Base-by-base conservation (phyloP, 2,888 invertebrate genomes). In the Mimachlamys varia region DNA sequence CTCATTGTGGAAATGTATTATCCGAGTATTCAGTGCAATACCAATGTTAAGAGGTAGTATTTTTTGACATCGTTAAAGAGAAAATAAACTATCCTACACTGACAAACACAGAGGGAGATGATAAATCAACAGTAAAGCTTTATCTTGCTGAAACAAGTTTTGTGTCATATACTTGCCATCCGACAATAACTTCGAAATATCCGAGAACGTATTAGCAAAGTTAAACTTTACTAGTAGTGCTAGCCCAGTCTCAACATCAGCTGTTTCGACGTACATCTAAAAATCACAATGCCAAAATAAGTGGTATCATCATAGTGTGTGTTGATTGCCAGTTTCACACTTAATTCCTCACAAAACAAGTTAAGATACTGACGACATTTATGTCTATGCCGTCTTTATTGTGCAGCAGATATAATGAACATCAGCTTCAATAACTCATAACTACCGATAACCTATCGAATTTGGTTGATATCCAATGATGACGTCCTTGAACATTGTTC, bases 21-120 rank as follows among this genome's bases (percentile, higher is more conserved):
- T 76, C 27, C 76, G 76, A 76, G 76, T 76, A 76, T 76, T 76
- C 76, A 76, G 76, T 76, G 76, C 76, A 76, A 76, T 33, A 76
- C 76, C 33, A 27, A 76, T 76, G 76, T 76, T 76, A 76, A 76
- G 76, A 76, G 76, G 76, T 76, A 76, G 76, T 76, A 76, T 76
- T 22, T 62, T 76, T 76, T 76, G 76, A 76, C 76, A 33, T 76
- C 76, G 76, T 76, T 76, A 76, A 22, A 76, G 33, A 76, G 76
- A 76, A 76, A 33, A 76, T 33, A 76, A 76, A 76, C 76, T 76
- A 76, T 76, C 76, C 76, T 76, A 76, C 27, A 15, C 10, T 76
- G 76, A 76, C 76, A 7, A 15, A 76, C 76, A 76, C 33, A 76
- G 76, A 5, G 33, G 58, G 33, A 76, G 33, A 76, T 33, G 44